Evolutionary conservation across 2,888 invertebrate species (phyloP), one percentile per base, ranked within the genome.

Genomic region (Drosophila sordidula): DNA sequence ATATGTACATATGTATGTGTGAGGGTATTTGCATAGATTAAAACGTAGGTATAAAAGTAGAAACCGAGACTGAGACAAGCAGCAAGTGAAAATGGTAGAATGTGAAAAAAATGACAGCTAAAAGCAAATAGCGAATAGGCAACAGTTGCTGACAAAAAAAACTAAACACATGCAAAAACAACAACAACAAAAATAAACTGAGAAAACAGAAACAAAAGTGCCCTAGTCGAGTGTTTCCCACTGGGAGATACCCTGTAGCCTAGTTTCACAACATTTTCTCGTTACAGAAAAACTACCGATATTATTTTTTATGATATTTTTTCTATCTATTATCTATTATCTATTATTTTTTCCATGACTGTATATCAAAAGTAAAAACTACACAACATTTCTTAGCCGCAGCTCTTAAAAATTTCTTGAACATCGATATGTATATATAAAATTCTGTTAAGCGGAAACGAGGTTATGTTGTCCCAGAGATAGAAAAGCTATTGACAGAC

Each of bases 11-110:
- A n/a, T n/a, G 16, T 18, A 16, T 38, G n/a, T 26, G 8, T 36
- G n/a, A 12, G 29, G n/a, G 25, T 57, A 18, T 82, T 75, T 72
- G 78, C 67, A 72, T 77, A 62, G 71, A 77, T 82, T 71, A 63
- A 68, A 59, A 16, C 50, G 42, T 55, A 66, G 52, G 64, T 42
- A 51, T 25, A 51, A 18, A 32, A 25, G 32, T 16, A 29, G 14
- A 36, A 52, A 32, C 55, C 34, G 39, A 25, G 46, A 44, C 29
- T 22, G 47, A 29, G 44, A 44, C 26, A 41, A 18, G 42, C 36
- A 51, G 29, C 25, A 66, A 45, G n/a, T 50, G 29, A 18, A 42
- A 34, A 32, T n/a, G 52, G 47, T 47, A 41, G 25, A 54, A 64
- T 32, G 47, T 41, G 38, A 44, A 34, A 45, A 52, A 58, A 55